Percentiles rank a stretch among this genome's conserved stretches.
Evolutionary conservation across 2,113 vertebrate genomes (phyloP).

Genomic region (Apaloderma vittatum): DNA sequence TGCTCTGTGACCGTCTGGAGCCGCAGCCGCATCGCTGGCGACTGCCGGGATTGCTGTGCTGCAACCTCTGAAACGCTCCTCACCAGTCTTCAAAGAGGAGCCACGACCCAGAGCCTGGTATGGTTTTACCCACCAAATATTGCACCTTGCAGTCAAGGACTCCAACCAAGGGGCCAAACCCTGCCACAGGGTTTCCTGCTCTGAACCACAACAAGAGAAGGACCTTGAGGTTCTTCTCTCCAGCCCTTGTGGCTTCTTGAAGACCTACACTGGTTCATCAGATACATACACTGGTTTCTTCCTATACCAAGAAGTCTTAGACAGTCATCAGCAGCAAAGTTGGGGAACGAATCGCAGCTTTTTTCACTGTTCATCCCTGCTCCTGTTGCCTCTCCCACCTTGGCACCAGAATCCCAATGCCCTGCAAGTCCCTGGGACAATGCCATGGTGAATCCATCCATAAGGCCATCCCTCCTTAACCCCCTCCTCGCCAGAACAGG

Average conservation of each 20-base stretch:
- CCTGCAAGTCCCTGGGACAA: neutral
- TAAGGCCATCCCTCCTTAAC: neutral
- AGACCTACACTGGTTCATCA: too few species aligned
- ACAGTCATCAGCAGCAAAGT: slow-evolving; percentile 99
- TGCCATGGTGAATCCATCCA: neutral
- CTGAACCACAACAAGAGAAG: neutral
- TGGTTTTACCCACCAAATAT: neutral
- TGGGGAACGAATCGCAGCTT: slow-evolving; percentile 98
- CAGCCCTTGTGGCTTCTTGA: neutral
- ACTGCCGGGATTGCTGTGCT: neutral
- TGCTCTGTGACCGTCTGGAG: neutral
- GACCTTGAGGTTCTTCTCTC: neutral
- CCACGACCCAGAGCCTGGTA: rapidly evolving
- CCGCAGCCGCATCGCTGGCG: neutral
- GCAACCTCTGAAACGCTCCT: neutral
- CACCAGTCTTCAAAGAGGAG: neutral
- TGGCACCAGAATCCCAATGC: rapidly evolving
- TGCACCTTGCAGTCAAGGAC: neutral
- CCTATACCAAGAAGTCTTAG: too few species aligned
- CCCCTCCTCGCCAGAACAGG: neutral
- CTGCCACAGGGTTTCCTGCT: neutral
- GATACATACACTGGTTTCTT: too few species aligned
- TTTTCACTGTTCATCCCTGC: slow-evolving; percentile 97
- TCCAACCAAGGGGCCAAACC: neutral
- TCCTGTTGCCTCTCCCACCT: neutral